A percentile compares a stretch with the other conserved stretches of the same genome.
These are phyloP conservation scores for Parochlus steinenii DNA, from an alignment of 2,888 invertebrate species.

Conservation along the genomic window DNA sequence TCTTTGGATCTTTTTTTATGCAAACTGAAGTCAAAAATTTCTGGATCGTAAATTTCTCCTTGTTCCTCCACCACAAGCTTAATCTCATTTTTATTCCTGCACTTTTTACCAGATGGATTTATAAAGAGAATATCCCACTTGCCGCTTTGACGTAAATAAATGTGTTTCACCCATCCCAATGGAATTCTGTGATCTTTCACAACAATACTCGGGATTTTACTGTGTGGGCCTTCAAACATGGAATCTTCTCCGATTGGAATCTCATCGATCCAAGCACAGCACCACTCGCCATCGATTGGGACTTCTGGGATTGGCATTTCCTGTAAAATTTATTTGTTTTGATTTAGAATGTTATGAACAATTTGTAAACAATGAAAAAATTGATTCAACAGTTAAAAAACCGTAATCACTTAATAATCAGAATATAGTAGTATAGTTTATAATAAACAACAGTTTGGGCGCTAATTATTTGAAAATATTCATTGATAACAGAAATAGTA, in stretches of 20 bases:
- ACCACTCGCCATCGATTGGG: slow-evolving; percentile 40
- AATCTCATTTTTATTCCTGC: slow-evolving; percentile 40
- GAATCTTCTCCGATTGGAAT: slow-evolving; percentile 42
- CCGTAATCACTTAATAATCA: too few species aligned
- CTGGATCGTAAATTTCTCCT: slow-evolving; percentile 32
- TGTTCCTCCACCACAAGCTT: slow-evolving; percentile 29
- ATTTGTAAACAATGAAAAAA: too few species aligned
- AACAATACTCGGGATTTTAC: slow-evolving; percentile 35
- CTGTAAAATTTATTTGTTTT: slow-evolving; percentile 17
- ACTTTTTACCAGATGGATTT: slow-evolving; percentile 42
- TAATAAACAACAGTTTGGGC: too few species aligned
- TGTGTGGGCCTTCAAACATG: slow-evolving; percentile 28
- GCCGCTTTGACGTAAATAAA: slow-evolving; percentile 54
- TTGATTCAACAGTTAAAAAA: too few species aligned
- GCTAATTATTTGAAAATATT: too few species aligned
- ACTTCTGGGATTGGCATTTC: slow-evolving; percentile 17
- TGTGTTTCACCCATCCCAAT: slow-evolving; percentile 60
- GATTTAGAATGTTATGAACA: slow-evolving; percentile 8
- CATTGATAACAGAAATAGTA: too few species aligned
- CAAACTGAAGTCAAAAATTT: slow-evolving; percentile 42
- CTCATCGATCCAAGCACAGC: slow-evolving; percentile 51
- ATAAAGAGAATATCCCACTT: slow-evolving; percentile 70
- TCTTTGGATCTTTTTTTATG: slow-evolving; percentile 33
- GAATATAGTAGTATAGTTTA: too few species aligned
- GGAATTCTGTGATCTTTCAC: slow-evolving; percentile 61